Evolutionary conservation across 2,797 vertebrate species (phyloP).

Genomic region (Cephalopachus bancanus): DNA sequence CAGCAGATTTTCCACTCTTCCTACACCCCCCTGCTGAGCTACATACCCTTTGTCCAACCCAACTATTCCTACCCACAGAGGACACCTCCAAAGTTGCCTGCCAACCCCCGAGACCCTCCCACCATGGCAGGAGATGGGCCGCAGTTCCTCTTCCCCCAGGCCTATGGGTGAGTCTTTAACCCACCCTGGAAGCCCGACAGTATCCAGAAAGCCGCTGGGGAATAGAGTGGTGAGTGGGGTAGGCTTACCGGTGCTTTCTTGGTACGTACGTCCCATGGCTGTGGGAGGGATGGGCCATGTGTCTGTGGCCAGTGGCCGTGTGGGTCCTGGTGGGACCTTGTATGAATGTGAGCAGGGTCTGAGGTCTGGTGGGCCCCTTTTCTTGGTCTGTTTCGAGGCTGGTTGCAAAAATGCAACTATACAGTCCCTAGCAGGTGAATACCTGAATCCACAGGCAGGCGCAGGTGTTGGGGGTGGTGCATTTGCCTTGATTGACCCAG

Average conservation of each 20-base stretch:
- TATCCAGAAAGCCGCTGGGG: neutral
- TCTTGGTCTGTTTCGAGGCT: neutral
- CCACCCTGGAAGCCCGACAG: fast-evolving
- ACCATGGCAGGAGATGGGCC: constrained; percentile 80
- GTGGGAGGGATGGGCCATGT: neutral
- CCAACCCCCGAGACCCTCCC: constrained; percentile 68
- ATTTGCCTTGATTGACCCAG: neutral
- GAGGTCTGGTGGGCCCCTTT: neutral
- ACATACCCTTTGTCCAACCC: constrained; percentile 80
- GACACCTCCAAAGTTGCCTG: constrained; percentile 55
- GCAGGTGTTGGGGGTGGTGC: neutral
- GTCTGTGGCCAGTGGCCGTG: neutral
- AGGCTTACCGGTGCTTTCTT: neutral
- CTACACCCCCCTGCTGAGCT: constrained; percentile 78
- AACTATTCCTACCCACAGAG: constrained; percentile 79
- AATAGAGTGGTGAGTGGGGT: fast-evolving
- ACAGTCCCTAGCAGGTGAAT: no score
- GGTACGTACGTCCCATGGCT: fast-evolving
- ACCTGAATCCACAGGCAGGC: fast-evolving
- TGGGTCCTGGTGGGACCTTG: neutral
- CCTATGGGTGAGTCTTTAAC: constrained; percentile 80
- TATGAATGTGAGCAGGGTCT: neutral
- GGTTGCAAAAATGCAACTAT: neutral
- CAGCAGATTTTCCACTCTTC: constrained; percentile 83
- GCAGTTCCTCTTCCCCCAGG: constrained; percentile 71